Percentiles rank a stretch among this genome's conserved stretches.
Conservation (phyloP, 2,888 invertebrate genomes). For the Operophtera brumata region DNA sequence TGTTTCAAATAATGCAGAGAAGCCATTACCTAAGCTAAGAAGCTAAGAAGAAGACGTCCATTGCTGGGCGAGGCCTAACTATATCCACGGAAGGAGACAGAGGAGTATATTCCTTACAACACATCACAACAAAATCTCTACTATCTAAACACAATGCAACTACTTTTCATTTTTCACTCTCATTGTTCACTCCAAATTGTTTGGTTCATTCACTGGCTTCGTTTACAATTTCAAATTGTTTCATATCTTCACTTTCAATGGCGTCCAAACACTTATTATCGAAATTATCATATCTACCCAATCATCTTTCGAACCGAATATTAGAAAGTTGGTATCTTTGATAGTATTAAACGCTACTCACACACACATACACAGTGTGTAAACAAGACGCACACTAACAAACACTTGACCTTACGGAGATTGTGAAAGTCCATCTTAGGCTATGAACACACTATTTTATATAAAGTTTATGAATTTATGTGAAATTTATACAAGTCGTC, state of each 20-base stretch:
- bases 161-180: neutral
- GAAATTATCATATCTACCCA: conserved; percentile 32
- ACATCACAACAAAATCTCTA: too few relatives aligned
- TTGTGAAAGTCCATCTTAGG: conserved; percentile 60
- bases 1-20: too few relatives aligned
- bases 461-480: conserved; percentile 5
- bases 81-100: too few relatives aligned
- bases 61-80: too few relatives aligned
- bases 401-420: conserved; percentile 61
- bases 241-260: conserved; percentile 5
- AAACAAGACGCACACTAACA: conserved; percentile 37
- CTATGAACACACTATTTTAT: conserved; percentile 17
- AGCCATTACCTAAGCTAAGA: too few relatives aligned
- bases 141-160: too few relatives aligned
- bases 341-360: conserved; percentile 39
- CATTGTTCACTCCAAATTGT: neutral
- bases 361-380: conserved; percentile 34
- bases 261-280: conserved; percentile 17
- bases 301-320: conserved; percentile 45
- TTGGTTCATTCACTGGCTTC: neutral
- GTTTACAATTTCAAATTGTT: neutral
- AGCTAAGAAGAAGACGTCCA: too few relatives aligned
- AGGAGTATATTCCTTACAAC: too few relatives aligned
- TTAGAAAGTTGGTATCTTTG: conserved; percentile 66
- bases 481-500: conserved; percentile 13